phyloP scores from a whole-genome alignment of 2,888 invertebrate genomes.

The Dryadula phaetusa region DNA sequence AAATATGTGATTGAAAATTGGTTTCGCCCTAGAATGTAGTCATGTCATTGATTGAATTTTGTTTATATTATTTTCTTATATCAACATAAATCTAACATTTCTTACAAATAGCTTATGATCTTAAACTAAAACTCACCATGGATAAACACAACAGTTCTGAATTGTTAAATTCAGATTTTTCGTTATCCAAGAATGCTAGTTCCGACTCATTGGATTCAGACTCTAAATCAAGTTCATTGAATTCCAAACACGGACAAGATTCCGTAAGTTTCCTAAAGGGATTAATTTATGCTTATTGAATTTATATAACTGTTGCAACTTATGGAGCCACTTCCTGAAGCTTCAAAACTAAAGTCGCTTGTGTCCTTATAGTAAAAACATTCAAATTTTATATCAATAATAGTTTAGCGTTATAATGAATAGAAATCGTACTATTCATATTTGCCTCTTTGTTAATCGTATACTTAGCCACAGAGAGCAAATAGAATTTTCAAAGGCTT shows the following conservation, averaged over 20 bases:
- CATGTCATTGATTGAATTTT: slow-evolving; percentile 24
- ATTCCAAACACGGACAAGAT: slow-evolving; percentile 92
- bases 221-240: slow-evolving; percentile 93
- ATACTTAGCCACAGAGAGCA: slow-evolving; percentile 68
- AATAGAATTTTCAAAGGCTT: slow-evolving; percentile 66
- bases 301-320: slow-evolving; percentile 61
- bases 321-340: slow-evolving; percentile 65
- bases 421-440: slow-evolving; percentile 64
- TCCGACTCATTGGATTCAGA: slow-evolving; percentile 93
- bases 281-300: slow-evolving; percentile 75
- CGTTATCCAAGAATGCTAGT: slow-evolving; percentile 89
- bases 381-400: not conserved
- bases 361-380: slow-evolving; percentile 3
- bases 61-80: slow-evolving; percentile 21
- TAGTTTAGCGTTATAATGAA: slow-evolving; percentile 54
- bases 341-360: slow-evolving; percentile 46
- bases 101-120: not conserved
- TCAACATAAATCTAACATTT: not conserved
- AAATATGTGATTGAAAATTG: slow-evolving; percentile 13
- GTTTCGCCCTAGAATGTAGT: slow-evolving; percentile 22
- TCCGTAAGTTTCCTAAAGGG: slow-evolving; percentile 87
- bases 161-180: slow-evolving; percentile 86
- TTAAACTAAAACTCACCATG: slow-evolving; percentile 64
- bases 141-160: slow-evolving; percentile 88
- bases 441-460: slow-evolving; percentile 74